These are phyloP conservation scores for Zosterops japonicus DNA, from an alignment of 2,113 vertebrate species.

Conservation along the genomic window DNA sequence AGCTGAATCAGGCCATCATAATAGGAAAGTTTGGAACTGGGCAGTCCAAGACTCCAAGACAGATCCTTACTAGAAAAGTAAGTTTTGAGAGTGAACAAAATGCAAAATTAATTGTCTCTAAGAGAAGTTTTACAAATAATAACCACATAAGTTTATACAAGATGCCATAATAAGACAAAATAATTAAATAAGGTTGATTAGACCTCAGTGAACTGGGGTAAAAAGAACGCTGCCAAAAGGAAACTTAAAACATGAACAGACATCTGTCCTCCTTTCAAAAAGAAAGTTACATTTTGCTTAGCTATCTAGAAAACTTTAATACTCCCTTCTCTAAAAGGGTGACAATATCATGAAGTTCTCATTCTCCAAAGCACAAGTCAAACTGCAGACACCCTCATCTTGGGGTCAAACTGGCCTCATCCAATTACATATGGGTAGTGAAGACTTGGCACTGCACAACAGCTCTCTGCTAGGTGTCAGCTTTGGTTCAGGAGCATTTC, in stretches of 20 bases:
- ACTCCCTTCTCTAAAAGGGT: background rate
- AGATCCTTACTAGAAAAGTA: conserved; percentile 34
- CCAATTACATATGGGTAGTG: background rate
- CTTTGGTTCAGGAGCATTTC: background rate
- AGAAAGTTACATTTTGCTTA: background rate
- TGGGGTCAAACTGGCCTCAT: background rate
- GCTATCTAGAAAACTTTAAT: background rate
- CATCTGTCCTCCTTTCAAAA: background rate
- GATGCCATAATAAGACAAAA: background rate
- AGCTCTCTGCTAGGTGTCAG: background rate
- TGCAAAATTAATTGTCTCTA: background rate
- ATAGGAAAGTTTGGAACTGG: conserved; percentile 84
- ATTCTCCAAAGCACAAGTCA: background rate
- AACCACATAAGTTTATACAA: background rate
- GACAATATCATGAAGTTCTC: background rate
- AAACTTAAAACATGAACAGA: background rate
- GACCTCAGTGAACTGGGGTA: background rate
- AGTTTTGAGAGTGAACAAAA: background rate
- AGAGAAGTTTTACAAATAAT: background rate
- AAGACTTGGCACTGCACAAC: background rate
- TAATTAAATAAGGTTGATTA: background rate
- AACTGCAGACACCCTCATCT: background rate
- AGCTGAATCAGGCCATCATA: conserved; percentile 93
- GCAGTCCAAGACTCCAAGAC: conserved; percentile 85
- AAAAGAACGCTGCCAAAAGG: background rate